These are phyloP conservation scores for Halocynthia roretzi DNA, from an alignment of 23 tunicate species.

Conservation along the genomic window DNA sequence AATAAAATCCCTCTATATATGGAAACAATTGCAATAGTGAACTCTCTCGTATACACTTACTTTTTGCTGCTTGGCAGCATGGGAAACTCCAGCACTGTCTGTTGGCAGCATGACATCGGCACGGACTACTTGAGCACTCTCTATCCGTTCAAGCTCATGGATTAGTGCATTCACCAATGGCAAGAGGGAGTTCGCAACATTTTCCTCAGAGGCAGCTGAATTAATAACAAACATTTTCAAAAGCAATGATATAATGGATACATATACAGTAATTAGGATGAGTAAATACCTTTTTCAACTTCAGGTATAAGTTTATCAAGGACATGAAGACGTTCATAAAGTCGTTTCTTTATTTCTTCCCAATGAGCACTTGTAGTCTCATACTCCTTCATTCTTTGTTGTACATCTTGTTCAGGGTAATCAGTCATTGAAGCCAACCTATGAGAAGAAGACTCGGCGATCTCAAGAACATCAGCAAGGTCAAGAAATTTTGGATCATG, in stretches of 20 bases:
- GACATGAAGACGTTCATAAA: slow-evolving; percentile 3
- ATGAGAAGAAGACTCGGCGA: slow-evolving; percentile 13
- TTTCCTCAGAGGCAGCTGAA: slow-evolving; percentile 18
- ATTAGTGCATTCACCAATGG: slow-evolving; percentile 32
- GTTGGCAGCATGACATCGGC: slow-evolving; percentile 59
- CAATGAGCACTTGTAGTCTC: slow-evolving; percentile 22
- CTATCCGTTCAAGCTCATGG: slow-evolving; percentile 37
- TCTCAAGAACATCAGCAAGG: slow-evolving; percentile 13
- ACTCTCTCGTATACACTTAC: slow-evolving; percentile 22
- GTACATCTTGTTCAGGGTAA: slow-evolving; percentile 33
- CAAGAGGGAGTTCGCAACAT: slow-evolving; percentile 21
- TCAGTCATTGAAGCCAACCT: slow-evolving; percentile 7
- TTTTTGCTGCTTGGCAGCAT: slow-evolving; percentile 45
- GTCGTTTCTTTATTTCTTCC: slow-evolving; percentile 31
- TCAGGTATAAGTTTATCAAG: slow-evolving; percentile 15
- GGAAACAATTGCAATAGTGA: not conserved
- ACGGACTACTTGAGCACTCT: slow-evolving; percentile 57
- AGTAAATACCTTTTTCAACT: slow-evolving; percentile 10
- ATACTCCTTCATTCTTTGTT: slow-evolving; percentile 16
- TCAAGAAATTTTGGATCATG: slow-evolving; percentile 36
- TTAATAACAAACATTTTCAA: no score
- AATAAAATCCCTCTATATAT: no score
- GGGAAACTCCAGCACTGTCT: slow-evolving; percentile 36
- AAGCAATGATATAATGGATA: no score
- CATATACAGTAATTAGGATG: no score